phyloP scores from a whole-genome alignment of 1,140 invertebrate species.

The Lasaia peninsularis region DNA sequence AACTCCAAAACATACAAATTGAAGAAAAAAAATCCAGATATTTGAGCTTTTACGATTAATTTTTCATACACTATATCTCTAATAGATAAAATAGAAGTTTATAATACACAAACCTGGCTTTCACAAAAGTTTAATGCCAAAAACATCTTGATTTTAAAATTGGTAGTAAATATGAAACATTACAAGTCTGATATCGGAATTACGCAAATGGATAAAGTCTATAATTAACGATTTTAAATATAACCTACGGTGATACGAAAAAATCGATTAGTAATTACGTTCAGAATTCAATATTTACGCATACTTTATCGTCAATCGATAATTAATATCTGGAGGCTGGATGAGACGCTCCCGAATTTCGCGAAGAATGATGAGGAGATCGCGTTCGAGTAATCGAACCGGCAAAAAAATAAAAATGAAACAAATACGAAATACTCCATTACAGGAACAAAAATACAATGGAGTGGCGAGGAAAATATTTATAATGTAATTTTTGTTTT shows the following conservation, averaged over 20 bases:
- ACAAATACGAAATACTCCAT: constrained; percentile 77
- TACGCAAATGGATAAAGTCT: not conserved
- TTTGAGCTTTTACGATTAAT: too few species aligned
- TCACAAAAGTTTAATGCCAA: too few species aligned
- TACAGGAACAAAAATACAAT: constrained; percentile 45
- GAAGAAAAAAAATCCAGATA: too few species aligned
- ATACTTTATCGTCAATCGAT: constrained; percentile 74
- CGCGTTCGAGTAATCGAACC: constrained; percentile 74
- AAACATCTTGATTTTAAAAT: too few species aligned
- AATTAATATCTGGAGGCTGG: constrained; percentile 73
- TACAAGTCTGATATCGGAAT: too few species aligned
- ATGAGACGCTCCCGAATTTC: constrained; percentile 73
- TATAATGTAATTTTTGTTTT: too few species aligned
- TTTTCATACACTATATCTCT: too few species aligned
- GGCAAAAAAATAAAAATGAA: constrained; percentile 76
- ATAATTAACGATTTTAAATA: not conserved
- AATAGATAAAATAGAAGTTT: too few species aligned
- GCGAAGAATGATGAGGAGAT: constrained; percentile 67
- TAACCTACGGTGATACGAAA: constrained; percentile 30
- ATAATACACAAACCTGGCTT: too few species aligned
- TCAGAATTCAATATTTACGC: constrained; percentile 54
- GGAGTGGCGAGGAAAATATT: constrained; percentile 32
- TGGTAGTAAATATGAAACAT: too few species aligned
- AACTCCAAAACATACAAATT: too few species aligned
- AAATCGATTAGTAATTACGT: constrained; percentile 45